Base-by-base conservation (phyloP, 2,797 vertebrate genomes). In the Oophaga sylvatica region DNA sequence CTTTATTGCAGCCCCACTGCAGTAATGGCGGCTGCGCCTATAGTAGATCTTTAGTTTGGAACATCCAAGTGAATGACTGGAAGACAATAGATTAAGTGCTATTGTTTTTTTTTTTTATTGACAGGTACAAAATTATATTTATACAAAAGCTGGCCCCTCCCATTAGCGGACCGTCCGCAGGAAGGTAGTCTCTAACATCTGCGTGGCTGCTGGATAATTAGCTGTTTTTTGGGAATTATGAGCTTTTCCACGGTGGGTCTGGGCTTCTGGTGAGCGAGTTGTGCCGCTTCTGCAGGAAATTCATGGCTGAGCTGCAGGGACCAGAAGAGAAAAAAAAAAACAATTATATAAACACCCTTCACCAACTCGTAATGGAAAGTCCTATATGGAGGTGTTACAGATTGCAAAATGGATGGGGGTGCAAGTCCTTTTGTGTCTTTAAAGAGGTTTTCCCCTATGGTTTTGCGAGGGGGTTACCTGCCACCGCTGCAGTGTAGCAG, bases 191-290 rank as follows among this genome's bases (percentile, higher is more conserved):
- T 90, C 96, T 95, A 98, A 92, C 90, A 97, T 94, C 97, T 98
- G 89, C 96, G 95, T 7, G 98, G 98, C 93, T 99, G 98, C 87
- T 99, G 97, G 93, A 99, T 98, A 92, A 94, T 92, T 90, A 95
- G 95, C 87, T 92, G 92, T 91, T 91, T 93, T 90, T 95, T 96
- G 20, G 93, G 94, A 1, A 91, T 90, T 85, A 95, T 92, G 2
- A 92, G 87, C 93, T 98, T 98, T 93, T 97, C 97, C 93, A 97
- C 70, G 0, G 96, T 93, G 5, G 98, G 97, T 63, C 93, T 93
- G 70, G 97, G 92, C 91, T 95, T 97, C 90, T 96, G 94, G 93
- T 97, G 96, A 89, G 96, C 94, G 89, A 94, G 95, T 13, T 96
- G 97, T 75, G 95, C 95, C 0, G 95, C 94, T 22, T 94, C 95